Base-by-base conservation (phyloP, 2,113 vertebrate species). In the Sturnira hondurensis region DNA sequence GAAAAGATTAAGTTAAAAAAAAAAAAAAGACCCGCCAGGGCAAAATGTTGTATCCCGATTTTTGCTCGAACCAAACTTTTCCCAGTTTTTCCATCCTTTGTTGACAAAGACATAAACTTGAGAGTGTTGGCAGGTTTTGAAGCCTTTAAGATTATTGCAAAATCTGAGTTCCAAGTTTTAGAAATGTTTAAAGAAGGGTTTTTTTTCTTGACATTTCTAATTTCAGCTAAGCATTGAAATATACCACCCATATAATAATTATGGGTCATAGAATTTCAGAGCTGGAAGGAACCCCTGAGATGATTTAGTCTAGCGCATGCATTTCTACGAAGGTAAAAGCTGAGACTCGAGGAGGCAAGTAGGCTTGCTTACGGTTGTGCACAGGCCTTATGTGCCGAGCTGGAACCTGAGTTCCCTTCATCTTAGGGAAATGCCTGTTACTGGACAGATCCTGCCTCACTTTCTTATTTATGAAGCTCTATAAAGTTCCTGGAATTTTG, bases 121-220 rank as follows among this genome's bases (percentile, higher is more conserved):
- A 11, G 73, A 91, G 38, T 52, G 26, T 24, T 89, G 94, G 94
- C 87, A 97, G 90, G 43, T 89, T 63, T 94, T 74, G 83, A 92
- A 94, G 54, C n/a, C 74, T 95, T 91, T 84, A 93, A 93, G 80
- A 56, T 93, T 70, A 84, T 96, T 95, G 61, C 12, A 5, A 84
- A 97, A 92, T 81, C 61, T 20, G n/a, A 94, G 58, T 83, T 85
- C 43, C 11, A 95, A 91, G 86, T 91, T 94, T 92, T 68, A 71
- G 74, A 89, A 94, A 92, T 96, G 65, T 95, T 93, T 90, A 81
- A 94, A 95, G 70, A 89, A 61, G 43, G 78, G 33, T n/a, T 52
- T 86, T 93, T 91, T 86, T 82, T 26, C 65, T 92, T 97, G 92
- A 96, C 83, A 90, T 91, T 95, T 96, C 73, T 90, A 92, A 95